Evolutionary conservation across 1,140 invertebrate genomes (phyloP), one percentile per base, ranked within the genome.

Genomic region (Campoletis sonorensis): DNA sequence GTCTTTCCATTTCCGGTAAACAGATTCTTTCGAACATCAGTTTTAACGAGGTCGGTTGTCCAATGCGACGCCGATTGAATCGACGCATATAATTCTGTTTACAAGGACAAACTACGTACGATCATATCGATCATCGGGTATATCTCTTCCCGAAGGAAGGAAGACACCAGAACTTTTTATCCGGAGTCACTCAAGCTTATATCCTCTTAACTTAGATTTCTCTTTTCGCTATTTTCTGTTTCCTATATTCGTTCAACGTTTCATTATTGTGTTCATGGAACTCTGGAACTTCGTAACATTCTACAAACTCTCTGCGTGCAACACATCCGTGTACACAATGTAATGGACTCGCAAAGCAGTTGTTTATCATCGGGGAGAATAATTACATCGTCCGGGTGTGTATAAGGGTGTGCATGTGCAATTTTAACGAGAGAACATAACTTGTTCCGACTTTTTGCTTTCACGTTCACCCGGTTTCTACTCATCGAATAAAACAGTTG

Each of bases 61-160:
- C 61, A 78, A 37, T 21, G 58, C 37, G 4, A n/a, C 54, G 26
- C 23, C 37, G 33, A 64, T 78, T 67, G 76, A 49, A 78, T 33
- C 67, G 27, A 21, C 21, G 76, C 37, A 78, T 45, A 64, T 67
- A 67, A 78, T 64, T 37, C 61, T 78, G 76, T 78, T 78, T 78
- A 78, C 76, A 67, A 67, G 58, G 23, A 77, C 27, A 54, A 77
- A 8, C 49, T 54, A 54, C 23, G 23, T 4, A 30, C 26, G 21
- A 4, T 26, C 21, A 40, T 45, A 45, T 78, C 61, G 58, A 78
- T 67, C 76, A 78, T 78, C 61, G 76, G 23, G 11, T 33, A 4
- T 64, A 4, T 77, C 30, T 58, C 72, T 45, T 5, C 33, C 49
- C 72, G 7, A 54, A 58, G 23, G 13, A 27, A 40, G 11, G 37